These are phyloP conservation scores for Schizaphis graminum DNA, from an alignment of 2,888 invertebrate genomes.

Conservation along the genomic window DNA sequence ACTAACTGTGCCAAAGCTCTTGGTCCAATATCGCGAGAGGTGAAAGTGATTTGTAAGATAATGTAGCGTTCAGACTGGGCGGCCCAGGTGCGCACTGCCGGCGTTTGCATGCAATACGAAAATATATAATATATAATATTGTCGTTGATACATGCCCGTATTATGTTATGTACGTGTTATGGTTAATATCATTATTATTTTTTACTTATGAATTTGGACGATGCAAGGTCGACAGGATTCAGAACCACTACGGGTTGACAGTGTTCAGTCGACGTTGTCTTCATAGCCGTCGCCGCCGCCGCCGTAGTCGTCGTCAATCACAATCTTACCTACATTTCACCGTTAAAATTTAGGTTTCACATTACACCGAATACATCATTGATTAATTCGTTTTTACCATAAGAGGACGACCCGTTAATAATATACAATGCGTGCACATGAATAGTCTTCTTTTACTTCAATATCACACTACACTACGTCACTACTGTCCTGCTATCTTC, in stretches of 20 bases:
- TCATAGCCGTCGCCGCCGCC: neutral
- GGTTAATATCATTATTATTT: slow-evolving; percentile 13
- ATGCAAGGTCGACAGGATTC: slow-evolving; percentile 57
- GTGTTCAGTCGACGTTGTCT: neutral
- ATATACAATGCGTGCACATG: neutral
- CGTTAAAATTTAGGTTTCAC: neutral
- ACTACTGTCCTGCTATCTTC: neutral
- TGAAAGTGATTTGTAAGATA: slow-evolving; percentile 55
- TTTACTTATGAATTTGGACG: slow-evolving; percentile 20
- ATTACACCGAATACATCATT: neutral
- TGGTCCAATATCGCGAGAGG: slow-evolving; percentile 43
- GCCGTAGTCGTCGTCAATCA: neutral
- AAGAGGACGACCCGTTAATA: neutral
- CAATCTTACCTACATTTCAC: neutral
- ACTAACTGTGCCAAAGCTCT: slow-evolving; percentile 59
- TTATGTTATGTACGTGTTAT: neutral
- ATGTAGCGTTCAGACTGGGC: neutral
- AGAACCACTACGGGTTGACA: slow-evolving; percentile 28
- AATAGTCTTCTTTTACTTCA: neutral
- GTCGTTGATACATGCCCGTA: neutral
- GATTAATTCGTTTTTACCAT: neutral
- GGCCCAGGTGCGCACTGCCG: slow-evolving; percentile 19
- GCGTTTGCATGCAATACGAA: neutral
- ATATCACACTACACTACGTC: neutral
- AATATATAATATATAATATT: neutral